Conservation (phyloP, 2,888 invertebrate genomes). For the Aphidius colemani region DNA sequence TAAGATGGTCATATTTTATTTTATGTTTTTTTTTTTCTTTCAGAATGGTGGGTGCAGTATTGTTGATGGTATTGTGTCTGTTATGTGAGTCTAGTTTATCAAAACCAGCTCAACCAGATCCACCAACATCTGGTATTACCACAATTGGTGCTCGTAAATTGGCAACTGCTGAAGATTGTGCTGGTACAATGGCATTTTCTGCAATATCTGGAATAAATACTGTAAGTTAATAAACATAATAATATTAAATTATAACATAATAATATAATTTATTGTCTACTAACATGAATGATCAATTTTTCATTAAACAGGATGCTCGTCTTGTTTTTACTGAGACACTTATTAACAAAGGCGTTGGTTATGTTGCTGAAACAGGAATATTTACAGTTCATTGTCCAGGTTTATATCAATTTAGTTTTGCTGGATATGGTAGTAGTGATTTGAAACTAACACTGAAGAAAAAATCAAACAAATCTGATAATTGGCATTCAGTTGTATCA, state of each 20-base stretch:
- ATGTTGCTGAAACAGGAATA: slow-evolving; percentile 58
- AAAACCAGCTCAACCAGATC: slow-evolving; percentile 48
- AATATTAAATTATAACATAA: not conserved
- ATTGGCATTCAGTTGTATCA: slow-evolving; percentile 47
- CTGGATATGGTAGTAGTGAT: slow-evolving; percentile 54
- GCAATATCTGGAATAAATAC: slow-evolving; percentile 45
- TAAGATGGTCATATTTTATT: slow-evolving; percentile 1
- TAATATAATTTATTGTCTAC: not conserved
- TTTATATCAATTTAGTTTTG: slow-evolving; percentile 60
- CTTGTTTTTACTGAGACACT: slow-evolving; percentile 48
- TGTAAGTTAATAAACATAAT: slow-evolving; percentile 39
- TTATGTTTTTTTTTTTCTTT: not conserved
- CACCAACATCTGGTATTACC: slow-evolving; percentile 50
- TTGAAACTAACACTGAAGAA: slow-evolving; percentile 50
- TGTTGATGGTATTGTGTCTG: slow-evolving; percentile 40
- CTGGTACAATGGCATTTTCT: slow-evolving; percentile 59
- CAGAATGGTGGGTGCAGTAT: slow-evolving; percentile 27
- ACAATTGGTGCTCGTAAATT: slow-evolving; percentile 58
- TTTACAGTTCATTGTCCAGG: slow-evolving; percentile 62
- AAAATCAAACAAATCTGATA: slow-evolving; percentile 47
- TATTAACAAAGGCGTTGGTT: slow-evolving; percentile 60
- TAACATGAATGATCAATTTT: slow-evolving; percentile 7
- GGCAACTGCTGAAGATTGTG: slow-evolving; percentile 58
- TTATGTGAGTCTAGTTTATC: too few species aligned
- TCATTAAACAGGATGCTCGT: slow-evolving; percentile 39